These are phyloP conservation scores for Trinectes maculatus DNA, from an alignment of 2,113 vertebrate genomes.

Conservation along the genomic window DNA sequence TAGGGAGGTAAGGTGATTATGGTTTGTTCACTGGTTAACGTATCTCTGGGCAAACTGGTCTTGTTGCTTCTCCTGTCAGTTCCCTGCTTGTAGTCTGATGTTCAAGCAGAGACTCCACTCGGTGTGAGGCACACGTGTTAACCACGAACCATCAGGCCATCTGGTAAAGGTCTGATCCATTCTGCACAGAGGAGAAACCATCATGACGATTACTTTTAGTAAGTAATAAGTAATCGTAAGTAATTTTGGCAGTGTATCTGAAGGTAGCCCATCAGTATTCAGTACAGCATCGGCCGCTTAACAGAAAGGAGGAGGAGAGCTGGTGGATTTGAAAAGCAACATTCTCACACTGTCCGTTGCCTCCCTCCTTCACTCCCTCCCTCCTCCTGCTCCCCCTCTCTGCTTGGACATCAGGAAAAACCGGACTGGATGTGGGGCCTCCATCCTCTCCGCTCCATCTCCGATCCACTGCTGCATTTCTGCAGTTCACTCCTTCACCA, in stretches of 20 bases:
- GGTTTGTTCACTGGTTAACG: slow-evolving; percentile 8
- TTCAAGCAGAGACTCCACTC: too few relatives aligned
- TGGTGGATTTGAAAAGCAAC: slow-evolving; percentile 48
- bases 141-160: too few relatives aligned
- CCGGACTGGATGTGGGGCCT: slow-evolving; percentile 43
- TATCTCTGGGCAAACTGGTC: slow-evolving; percentile 17
- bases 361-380: slow-evolving; percentile 26
- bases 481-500: slow-evolving; percentile 55
- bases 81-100: neutral
- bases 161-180: neutral
- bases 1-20: slow-evolving; percentile 61
- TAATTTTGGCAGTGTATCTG: too few relatives aligned
- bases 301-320: slow-evolving; percentile 37
- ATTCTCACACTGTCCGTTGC: slow-evolving; percentile 41
- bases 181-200: neutral
- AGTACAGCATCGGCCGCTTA: slow-evolving; percentile 53
- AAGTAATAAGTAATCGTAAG: too few relatives aligned
- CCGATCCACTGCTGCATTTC: slow-evolving; percentile 30
- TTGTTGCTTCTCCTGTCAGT: neutral
- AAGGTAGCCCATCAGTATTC: slow-evolving; percentile 70
- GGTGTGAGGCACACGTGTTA: too few relatives aligned
- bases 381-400: neutral
- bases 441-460: slow-evolving; percentile 44
- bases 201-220: neutral
- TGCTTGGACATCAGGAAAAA: slow-evolving; percentile 29